Conservation (phyloP, 2,113 vertebrate species). For the Burhinus oedicnemus region DNA sequence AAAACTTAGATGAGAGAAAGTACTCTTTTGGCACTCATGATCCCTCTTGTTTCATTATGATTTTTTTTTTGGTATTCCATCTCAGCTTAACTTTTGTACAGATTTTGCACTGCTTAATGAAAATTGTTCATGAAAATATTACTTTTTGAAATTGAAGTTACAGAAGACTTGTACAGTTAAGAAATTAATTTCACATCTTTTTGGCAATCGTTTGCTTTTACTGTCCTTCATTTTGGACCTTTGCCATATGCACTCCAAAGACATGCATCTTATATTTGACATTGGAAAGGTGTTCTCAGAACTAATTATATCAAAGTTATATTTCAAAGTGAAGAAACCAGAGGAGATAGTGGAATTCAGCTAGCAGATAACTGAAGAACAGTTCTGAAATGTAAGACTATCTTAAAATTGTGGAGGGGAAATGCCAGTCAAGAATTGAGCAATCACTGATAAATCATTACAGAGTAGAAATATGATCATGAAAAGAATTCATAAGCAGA, state of each 20-base stretch:
- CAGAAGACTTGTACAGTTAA: neutral
- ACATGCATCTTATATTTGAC: neutral
- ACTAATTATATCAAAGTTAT: neutral
- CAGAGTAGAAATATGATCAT: constrained; percentile 16
- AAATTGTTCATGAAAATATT: constrained; percentile 21
- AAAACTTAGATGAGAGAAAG: neutral
- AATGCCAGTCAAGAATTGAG: neutral
- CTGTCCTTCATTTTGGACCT: neutral
- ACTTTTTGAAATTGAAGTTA: constrained; percentile 19
- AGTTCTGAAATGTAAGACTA: neutral
- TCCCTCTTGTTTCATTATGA: neutral
- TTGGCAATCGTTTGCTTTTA: constrained; percentile 15
- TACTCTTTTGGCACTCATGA: neutral
- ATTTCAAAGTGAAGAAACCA: constrained; percentile 25
- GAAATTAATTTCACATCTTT: constrained; percentile 34
- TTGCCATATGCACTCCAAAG: neutral
- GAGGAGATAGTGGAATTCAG: neutral
- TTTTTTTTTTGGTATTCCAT: neutral
- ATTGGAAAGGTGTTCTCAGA: neutral
- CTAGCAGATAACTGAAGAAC: constrained; percentile 1
- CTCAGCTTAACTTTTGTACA: neutral
- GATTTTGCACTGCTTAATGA: neutral
- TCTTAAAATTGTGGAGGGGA: neutral
- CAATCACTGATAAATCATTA: constrained; percentile 11
- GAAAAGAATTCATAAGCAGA: constrained; percentile 10